Evolutionary conservation across 1,140 invertebrate genomes (phyloP).

Genomic region (Lerema accius): DNA sequence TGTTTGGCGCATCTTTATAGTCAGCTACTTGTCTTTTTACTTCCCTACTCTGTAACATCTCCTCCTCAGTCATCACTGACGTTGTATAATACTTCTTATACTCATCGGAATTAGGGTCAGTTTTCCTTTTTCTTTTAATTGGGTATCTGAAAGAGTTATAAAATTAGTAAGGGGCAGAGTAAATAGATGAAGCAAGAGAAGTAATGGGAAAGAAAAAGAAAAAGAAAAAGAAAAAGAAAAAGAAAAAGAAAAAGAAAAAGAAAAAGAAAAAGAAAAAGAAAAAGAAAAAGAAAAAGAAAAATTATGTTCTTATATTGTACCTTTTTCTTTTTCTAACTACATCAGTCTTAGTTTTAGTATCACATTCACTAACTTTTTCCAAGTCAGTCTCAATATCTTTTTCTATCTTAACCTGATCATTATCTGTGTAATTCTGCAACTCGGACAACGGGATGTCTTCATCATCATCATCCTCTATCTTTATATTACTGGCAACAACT

Average conservation of each 20-base stretch:
- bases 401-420: conserved; percentile 3
- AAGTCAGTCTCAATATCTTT: neutral
- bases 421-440: conserved; percentile 38
- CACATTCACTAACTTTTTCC: conserved; percentile 17
- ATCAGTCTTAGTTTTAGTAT: conserved; percentile 10
- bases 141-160: too few species aligned
- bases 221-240: too few species aligned
- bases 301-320: too few species aligned
- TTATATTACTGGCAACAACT: conserved; percentile 38
- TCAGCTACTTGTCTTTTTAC: conserved; percentile 24
- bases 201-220: too few species aligned
- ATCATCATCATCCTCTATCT: conserved; percentile 45
- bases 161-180: too few species aligned
- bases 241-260: too few species aligned
- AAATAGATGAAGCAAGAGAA: too few species aligned
- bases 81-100: conserved; percentile 41
- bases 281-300: too few species aligned
- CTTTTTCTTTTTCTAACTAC: conserved; percentile 2
- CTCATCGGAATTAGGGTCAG: neutral
- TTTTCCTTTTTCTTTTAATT: conserved; percentile 31
- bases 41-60: conserved; percentile 40
- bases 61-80: conserved; percentile 36
- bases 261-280: too few species aligned
- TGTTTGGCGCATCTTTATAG: conserved; percentile 39
- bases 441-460: conserved; percentile 57